A percentile compares a stretch with the other conserved stretches of the same genome.
Conservation (phyloP, 2,113 vertebrate species). For the Pipra filicauda region DNA sequence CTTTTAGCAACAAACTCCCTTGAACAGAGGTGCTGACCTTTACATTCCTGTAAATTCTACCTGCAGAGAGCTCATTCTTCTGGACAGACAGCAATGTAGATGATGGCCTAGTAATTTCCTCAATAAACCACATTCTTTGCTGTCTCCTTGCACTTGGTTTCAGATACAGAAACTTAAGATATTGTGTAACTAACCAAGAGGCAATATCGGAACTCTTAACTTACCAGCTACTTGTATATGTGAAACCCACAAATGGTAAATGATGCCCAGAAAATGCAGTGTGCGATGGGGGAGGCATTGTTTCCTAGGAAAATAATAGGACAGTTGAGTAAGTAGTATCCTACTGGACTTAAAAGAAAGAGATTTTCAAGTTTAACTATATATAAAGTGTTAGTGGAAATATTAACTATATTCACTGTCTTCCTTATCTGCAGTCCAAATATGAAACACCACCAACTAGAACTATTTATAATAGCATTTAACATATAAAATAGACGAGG, state of each 20-base stretch:
- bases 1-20: neutral
- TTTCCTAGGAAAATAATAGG: conserved; percentile 81
- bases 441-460: neutral
- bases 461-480: neutral
- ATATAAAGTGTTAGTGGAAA: neutral
- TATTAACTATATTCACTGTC: neutral
- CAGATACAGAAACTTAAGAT: neutral
- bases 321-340: neutral
- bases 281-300: conserved; percentile 95
- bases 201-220: conserved; percentile 38
- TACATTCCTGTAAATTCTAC: neutral
- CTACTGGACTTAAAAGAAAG: neutral
- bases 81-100: neutral
- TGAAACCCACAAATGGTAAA: conserved; percentile 96
- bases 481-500: neutral
- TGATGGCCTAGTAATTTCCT: neutral
- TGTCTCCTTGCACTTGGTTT: neutral
- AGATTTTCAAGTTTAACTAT: neutral
- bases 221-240: conserved; percentile 98
- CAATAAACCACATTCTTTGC: neutral
- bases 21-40: neutral
- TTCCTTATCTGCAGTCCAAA: neutral
- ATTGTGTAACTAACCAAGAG: neutral
- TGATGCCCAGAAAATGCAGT: conserved; percentile 97
- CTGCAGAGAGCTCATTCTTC: neutral